Evolutionary conservation across 2,888 invertebrate species (phyloP).

Genomic region (Epistrophella euchroma): DNA sequence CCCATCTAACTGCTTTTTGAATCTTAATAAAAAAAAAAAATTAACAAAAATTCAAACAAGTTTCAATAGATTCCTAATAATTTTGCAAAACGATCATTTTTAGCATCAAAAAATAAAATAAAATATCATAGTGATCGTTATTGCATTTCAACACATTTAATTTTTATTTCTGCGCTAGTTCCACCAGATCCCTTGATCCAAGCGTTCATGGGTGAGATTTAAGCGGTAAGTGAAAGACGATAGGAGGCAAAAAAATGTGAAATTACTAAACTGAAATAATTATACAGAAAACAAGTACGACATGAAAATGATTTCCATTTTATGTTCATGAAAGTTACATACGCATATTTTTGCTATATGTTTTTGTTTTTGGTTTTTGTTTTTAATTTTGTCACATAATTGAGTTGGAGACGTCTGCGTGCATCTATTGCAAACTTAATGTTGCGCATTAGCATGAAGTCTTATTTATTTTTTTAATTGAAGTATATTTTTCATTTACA

Average conservation of each 20-base stretch:
- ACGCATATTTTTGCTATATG: slow-evolving; percentile 6
- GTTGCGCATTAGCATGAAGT: slow-evolving; percentile 42
- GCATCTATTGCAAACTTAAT: slow-evolving; percentile 11
- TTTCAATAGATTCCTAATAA: not conserved
- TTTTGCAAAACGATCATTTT: not conserved
- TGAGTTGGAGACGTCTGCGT: slow-evolving; percentile 22
- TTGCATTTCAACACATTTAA: slow-evolving; percentile 22
- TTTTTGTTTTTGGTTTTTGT: slow-evolving; percentile 1
- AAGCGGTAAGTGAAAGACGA: slow-evolving; percentile 25
- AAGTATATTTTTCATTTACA: slow-evolving; percentile 41
- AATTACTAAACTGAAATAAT: slow-evolving; percentile 53
- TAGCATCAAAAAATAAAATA: not conserved
- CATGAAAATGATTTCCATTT: slow-evolving; percentile 51
- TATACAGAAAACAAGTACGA: slow-evolving; percentile 52
- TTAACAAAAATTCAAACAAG: slow-evolving; percentile 1
- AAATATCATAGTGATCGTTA: not conserved
- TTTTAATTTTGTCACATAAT: slow-evolving; percentile 39
- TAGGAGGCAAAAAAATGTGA: slow-evolving; percentile 25
- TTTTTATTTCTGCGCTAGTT: slow-evolving; percentile 31
- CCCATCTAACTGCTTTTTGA: not conserved
- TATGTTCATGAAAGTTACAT: slow-evolving; percentile 39
- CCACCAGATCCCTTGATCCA: slow-evolving; percentile 32
- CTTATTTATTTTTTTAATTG: slow-evolving; percentile 23
- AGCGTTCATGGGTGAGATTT: slow-evolving; percentile 26
- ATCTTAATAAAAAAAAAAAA: not conserved